phyloP scores from a whole-genome alignment of 2,888 invertebrate species.

The Danaus chrysippus region DNA sequence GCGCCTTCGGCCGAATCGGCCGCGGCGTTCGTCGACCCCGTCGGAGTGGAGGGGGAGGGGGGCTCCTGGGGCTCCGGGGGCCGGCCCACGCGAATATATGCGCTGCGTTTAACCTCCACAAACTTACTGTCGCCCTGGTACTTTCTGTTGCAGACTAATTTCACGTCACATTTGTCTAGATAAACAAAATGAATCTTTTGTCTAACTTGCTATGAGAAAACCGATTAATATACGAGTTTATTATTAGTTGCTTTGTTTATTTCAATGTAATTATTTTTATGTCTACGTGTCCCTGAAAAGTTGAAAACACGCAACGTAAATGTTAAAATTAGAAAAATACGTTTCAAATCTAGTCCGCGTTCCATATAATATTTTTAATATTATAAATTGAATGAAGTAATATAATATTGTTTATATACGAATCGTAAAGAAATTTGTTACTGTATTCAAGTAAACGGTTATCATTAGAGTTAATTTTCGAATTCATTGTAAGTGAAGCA shows the following conservation, averaged over 20 bases:
- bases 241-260: neutral
- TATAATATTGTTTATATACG: no score
- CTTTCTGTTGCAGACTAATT: constrained; percentile 38
- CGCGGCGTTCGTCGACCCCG: constrained; percentile 71
- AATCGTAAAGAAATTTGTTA: no score
- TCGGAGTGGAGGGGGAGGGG: constrained; percentile 43
- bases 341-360: constrained; percentile 34
- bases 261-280: neutral
- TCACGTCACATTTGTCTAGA: constrained; percentile 19
- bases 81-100: constrained; percentile 75
- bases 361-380: constrained; percentile 43
- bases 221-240: neutral
- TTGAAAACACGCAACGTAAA: constrained; percentile 42
- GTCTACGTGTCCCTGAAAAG: constrained; percentile 30
- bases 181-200: no score
- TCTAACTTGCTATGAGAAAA: neutral
- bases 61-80: constrained; percentile 49
- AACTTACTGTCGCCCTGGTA: constrained; percentile 65
- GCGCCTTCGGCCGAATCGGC: constrained; percentile 75
- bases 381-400: constrained; percentile 21
- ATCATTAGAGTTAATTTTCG: no score
- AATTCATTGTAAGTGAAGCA: no score
- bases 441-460: no score
- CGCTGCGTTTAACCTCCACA: constrained; percentile 64
- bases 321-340: constrained; percentile 44